Conservation (phyloP, 2,113 vertebrate genomes). For the Boulengeromyrus knoepffleri region DNA sequence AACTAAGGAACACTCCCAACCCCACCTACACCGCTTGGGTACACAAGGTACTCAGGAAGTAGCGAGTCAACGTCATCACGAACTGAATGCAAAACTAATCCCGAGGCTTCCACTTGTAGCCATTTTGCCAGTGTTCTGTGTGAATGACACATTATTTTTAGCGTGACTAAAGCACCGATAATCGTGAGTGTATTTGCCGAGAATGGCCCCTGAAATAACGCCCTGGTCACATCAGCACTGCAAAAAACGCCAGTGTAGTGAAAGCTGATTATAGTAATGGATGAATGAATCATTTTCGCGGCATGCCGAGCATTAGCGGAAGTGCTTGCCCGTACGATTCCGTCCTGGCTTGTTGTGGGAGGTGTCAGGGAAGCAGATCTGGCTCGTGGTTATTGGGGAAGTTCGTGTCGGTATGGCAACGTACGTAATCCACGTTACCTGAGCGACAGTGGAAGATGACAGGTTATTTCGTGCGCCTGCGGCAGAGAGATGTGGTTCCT, state of each 20-base stretch:
- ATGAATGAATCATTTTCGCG: neutral
- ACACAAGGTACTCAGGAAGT: neutral
- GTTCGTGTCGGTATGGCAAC: neutral
- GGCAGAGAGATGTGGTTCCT: neutral
- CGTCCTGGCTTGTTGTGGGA: neutral
- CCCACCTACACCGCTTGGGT: neutral
- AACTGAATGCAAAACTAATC: neutral
- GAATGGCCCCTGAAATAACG: neutral
- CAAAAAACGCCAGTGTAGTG: neutral
- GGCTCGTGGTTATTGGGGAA: neutral
- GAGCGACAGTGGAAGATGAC: neutral
- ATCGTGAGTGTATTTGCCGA: neutral
- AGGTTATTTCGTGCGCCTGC: neutral
- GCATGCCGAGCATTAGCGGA: neutral
- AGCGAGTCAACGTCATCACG: neutral
- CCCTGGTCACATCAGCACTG: neutral
- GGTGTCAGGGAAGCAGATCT: neutral
- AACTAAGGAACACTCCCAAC: neutral
- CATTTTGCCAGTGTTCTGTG: neutral
- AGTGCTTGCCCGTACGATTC: neutral
- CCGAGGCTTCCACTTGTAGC: neutral
- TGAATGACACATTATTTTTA: neutral
- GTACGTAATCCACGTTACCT: neutral
- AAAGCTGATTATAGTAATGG: neutral
- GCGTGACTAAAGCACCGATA: neutral